Evolutionary conservation across 1,140 invertebrate species (phyloP).

Genomic region (Cydia splendana): DNA sequence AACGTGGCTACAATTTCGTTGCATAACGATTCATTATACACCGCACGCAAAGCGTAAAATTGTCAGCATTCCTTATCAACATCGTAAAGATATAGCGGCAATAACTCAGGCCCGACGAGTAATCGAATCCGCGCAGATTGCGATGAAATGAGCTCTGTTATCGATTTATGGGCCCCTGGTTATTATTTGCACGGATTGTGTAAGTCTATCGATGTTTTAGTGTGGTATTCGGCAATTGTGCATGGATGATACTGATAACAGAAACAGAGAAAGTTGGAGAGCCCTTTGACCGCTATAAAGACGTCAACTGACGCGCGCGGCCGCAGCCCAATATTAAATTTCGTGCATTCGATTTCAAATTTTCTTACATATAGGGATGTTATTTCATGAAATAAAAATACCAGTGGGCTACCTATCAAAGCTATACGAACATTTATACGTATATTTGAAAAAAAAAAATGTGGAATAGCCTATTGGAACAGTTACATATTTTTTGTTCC

Average conservation of each 20-base stretch:
- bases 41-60: conserved; percentile 63
- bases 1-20: conserved; percentile 36
- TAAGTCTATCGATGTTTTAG: conserved; percentile 10
- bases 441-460: no score
- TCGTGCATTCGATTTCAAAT: no score
- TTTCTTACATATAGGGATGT: no score
- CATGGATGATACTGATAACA: not conserved
- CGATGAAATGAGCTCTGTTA: conserved; percentile 21
- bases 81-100: conserved; percentile 51
- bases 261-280: no score
- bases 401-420: no score
- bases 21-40: conserved; percentile 47
- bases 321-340: no score
- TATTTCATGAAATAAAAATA: no score
- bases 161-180: conserved; percentile 10
- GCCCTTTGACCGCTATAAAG: no score
- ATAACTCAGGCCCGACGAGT: not conserved
- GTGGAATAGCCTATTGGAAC: no score
- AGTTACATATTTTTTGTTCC: no score
- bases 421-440: no score
- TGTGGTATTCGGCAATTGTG: conserved; percentile 22
- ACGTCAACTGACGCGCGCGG: no score
- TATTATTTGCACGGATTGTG: conserved; percentile 22
- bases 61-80: conserved; percentile 58
- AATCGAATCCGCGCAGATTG: conserved; percentile 25